Evolutionary conservation across 2,888 invertebrate species (phyloP), one percentile per base, ranked within the genome.

Genomic region (Synergus itoensis): DNA sequence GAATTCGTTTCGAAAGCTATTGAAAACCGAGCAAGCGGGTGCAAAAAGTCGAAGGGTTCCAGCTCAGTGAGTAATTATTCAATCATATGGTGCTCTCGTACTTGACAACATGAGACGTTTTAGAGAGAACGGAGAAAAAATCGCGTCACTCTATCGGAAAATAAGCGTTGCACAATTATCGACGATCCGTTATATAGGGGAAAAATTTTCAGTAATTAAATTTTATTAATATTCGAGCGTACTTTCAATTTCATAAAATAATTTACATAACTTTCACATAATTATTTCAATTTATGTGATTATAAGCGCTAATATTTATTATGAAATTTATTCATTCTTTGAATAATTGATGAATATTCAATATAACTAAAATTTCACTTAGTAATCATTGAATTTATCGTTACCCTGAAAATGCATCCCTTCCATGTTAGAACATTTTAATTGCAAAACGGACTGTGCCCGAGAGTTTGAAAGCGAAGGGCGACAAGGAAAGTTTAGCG

Each of bases 1-100:
- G 73, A 73, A 73, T 73, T 73, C 73, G 53, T 73, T 73, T 73
- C 73, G n/a, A 53, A 73, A 53, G n/a, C 53, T 73, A 53, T 53
- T 53, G 53, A 53, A 73, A 73, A 73, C 16, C n/a, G 53, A 53
- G 36, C 36, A 8, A 73, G 53, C 11, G 21, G 4, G 11, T 5
- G 53, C n/a, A 48, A 73, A 40, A 73, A 73, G 36, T 73, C 53
- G 36, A 48, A 73, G 48, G 53, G 53, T 73, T 73, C 36, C 53
- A n/a, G 16, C 21, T 73, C 48, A 73, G 36, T 73, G 36, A 53
- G 36, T 73, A 73, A 48, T 73, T 73, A 73, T 73, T 53, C 16
- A 53, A 48, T 73, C 16, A 73, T 53, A 73, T 36, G 28, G 53
- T 36, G 53, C 53, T 48, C 28, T 36, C 53, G n/a, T n/a, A 73